These are phyloP conservation scores for Heliothis subflexa DNA, from an alignment of 1,140 invertebrate species.

Conservation along the genomic window DNA sequence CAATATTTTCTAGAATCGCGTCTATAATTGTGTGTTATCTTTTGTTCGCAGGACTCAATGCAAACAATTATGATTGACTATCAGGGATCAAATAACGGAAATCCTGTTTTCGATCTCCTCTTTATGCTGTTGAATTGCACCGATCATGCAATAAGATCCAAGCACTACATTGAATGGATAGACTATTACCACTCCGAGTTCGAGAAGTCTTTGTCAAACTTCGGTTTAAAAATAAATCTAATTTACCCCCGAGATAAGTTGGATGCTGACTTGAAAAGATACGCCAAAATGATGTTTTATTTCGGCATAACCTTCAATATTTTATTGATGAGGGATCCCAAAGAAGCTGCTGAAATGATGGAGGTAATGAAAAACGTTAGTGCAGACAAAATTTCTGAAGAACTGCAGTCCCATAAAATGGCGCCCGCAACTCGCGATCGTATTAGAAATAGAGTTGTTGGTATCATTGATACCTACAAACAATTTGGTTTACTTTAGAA, in stretches of 20 bases:
- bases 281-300: constrained; percentile 9
- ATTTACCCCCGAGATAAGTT: constrained; percentile 52
- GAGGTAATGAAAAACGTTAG: neutral
- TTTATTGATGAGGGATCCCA: neutral
- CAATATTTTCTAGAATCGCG: neutral
- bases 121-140: constrained; percentile 54
- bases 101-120: constrained; percentile 47
- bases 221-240: constrained; percentile 43
- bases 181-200: constrained; percentile 51
- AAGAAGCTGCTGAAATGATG: constrained; percentile 7
- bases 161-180: constrained; percentile 52
- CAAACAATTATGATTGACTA: constrained; percentile 60
- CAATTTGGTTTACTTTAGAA: constrained; percentile 17
- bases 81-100: constrained; percentile 43
- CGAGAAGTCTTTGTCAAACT: constrained; percentile 46
- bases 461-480: constrained; percentile 12
- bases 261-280: constrained; percentile 50
- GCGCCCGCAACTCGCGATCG: neutral
- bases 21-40: neutral
- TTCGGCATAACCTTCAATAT: neutral
- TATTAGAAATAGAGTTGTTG: constrained; percentile 10
- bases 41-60: constrained; percentile 42
- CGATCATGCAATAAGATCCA: constrained; percentile 44
- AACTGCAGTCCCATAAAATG: neutral
- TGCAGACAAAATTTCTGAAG: neutral